phyloP scores from a whole-genome alignment of 2,888 invertebrate genomes.

The Diploptera punctata region DNA sequence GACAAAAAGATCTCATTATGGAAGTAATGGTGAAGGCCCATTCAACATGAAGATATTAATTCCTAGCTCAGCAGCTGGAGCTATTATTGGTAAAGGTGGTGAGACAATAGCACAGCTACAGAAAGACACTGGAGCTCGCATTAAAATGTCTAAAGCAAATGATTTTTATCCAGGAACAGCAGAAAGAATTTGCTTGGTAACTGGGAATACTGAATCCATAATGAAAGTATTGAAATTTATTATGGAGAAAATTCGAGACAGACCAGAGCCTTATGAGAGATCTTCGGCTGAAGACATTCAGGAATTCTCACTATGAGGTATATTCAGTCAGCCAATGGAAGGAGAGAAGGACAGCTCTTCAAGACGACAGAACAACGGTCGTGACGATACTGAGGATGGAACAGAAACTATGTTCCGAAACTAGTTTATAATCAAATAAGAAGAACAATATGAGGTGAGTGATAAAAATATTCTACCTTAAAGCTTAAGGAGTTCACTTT shows the following conservation, averaged over 20 bases:
- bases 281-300: slow-evolving; percentile 9
- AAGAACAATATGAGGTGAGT: no score
- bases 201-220: slow-evolving; percentile 89
- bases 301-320: no score
- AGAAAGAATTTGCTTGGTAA: slow-evolving; percentile 92
- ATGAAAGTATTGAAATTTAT: slow-evolving; percentile 92
- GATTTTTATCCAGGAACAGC: slow-evolving; percentile 98
- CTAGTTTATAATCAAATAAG: no score
- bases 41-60: slow-evolving; percentile 97
- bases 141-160: slow-evolving; percentile 99
- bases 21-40: slow-evolving; percentile 82
- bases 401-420: no score
- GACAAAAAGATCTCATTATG: slow-evolving; percentile 89
- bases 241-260: slow-evolving; percentile 95
- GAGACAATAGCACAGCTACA: slow-evolving; percentile 98
- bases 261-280: slow-evolving; percentile 68
- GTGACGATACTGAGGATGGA: no score
- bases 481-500: no score
- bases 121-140: slow-evolving; percentile 95
- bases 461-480: no score
- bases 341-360: no score
- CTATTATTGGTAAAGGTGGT: slow-evolving; percentile 99
- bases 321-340: no score
- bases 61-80: slow-evolving; percentile 96
- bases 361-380: no score